Percentiles rank a stretch among this genome's conserved stretches.
Conservation (phyloP, 2,797 vertebrate species). For the Dendrocincla tyrannina region DNA sequence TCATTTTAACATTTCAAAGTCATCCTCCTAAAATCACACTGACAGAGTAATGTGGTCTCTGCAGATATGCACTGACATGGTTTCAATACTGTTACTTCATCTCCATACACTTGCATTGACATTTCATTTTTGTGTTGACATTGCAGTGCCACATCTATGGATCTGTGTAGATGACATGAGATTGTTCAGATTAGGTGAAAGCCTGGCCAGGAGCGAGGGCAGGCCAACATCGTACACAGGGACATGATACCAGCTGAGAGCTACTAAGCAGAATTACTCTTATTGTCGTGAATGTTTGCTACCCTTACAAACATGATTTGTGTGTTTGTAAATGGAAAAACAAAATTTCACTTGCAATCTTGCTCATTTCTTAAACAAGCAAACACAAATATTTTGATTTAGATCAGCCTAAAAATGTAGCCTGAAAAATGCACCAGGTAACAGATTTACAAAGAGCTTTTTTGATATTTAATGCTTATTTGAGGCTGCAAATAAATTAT, state of each 20-base stretch:
- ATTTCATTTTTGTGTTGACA: conserved; percentile 33
- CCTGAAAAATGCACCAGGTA: not conserved
- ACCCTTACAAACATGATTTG: not conserved
- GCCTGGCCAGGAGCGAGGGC: not conserved
- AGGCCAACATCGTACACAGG: not conserved
- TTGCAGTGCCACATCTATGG: not conserved
- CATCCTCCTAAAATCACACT: conserved; percentile 68
- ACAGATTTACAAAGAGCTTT: not conserved
- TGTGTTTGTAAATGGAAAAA: not conserved
- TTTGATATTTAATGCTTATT: not conserved
- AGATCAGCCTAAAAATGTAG: not conserved
- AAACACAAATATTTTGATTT: not conserved
- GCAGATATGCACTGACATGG: conserved; percentile 25
- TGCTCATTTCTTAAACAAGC: not conserved
- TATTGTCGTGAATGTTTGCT: not conserved
- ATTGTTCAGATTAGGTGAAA: not conserved
- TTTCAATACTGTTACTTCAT: not conserved
- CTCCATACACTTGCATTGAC: not conserved
- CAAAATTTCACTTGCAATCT: not conserved
- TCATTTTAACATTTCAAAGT: conserved; percentile 72
- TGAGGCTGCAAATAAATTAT: not conserved
- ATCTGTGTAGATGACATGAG: not conserved
- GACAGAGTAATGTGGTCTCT: conserved; percentile 16
- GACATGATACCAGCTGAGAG: not conserved
- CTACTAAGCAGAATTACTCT: not conserved